phyloP scores from a whole-genome alignment of 2,888 invertebrate genomes.

The Tanypteryx hageni region DNA sequence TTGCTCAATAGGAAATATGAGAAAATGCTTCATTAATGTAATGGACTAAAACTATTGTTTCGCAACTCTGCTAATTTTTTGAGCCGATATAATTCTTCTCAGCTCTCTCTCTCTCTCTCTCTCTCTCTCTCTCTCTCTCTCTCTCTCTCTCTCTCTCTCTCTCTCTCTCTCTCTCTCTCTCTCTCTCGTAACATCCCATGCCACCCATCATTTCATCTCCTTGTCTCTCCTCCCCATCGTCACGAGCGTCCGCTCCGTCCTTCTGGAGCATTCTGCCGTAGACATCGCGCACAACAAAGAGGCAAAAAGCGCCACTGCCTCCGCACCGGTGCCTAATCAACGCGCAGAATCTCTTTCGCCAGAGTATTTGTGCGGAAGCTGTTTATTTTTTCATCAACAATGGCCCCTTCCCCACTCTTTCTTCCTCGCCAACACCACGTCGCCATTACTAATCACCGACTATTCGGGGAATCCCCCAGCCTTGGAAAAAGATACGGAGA shows the following conservation, averaged over 20 bases:
- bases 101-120: too few relatives aligned
- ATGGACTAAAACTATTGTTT: not conserved
- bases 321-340: too few relatives aligned
- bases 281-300: not conserved
- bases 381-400: not conserved
- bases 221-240: not conserved
- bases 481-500: too few relatives aligned
- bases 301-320: not conserved
- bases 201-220: not conserved
- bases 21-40: not conserved
- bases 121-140: too few relatives aligned
- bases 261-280: not conserved
- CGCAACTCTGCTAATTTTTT: not conserved
- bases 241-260: constrained; percentile 2
- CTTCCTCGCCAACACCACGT: not conserved
- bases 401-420: not conserved
- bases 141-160: too few relatives aligned
- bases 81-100: not conserved
- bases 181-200: too few relatives aligned
- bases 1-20: not conserved
- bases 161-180: too few relatives aligned
- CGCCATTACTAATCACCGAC: not conserved
- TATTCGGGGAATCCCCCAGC: too few relatives aligned
- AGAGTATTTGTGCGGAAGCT: not conserved
- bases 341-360: too few relatives aligned